Conservation (phyloP, 2,797 vertebrate species). For the Pipistrellus kuhlii region DNA sequence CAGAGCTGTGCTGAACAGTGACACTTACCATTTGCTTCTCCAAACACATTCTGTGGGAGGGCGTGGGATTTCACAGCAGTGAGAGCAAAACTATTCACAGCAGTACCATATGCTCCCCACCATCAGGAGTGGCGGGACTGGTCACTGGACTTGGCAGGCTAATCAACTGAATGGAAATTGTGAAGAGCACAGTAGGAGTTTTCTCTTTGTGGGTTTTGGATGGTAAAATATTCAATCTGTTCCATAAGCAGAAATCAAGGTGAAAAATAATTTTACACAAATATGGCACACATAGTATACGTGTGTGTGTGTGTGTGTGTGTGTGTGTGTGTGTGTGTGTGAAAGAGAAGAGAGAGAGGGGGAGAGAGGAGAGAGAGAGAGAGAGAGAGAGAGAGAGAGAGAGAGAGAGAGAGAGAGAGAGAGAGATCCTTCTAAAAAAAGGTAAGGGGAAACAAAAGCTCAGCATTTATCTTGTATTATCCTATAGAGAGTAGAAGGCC, state of each 20-base stretch:
- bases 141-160: constrained; percentile 82
- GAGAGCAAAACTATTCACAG: constrained; percentile 79
- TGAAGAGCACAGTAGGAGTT: constrained; percentile 76
- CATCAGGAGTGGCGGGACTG: constrained; percentile 78
- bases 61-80: constrained; percentile 80
- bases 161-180: constrained; percentile 80
- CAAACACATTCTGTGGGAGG: constrained; percentile 82
- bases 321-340: no score
- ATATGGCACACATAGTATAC: neutral
- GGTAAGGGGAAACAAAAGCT: neutral
- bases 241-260: constrained; percentile 74
- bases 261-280: constrained; percentile 59
- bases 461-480: neutral
- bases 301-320: neutral
- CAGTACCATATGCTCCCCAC: constrained; percentile 83
- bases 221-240: constrained; percentile 78
- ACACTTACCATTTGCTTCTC: constrained; percentile 80
- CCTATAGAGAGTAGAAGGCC: neutral
- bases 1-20: constrained; percentile 63
- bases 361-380: no score
- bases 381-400: neutral
- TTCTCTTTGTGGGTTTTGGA: constrained; percentile 80
- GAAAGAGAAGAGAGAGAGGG: no score
- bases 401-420: neutral
- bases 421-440: constrained; percentile 31